Percentiles rank a stretch among this genome's conserved stretches.
Conservation (phyloP, 2,888 invertebrate species). For the Agonopterix arenella region DNA sequence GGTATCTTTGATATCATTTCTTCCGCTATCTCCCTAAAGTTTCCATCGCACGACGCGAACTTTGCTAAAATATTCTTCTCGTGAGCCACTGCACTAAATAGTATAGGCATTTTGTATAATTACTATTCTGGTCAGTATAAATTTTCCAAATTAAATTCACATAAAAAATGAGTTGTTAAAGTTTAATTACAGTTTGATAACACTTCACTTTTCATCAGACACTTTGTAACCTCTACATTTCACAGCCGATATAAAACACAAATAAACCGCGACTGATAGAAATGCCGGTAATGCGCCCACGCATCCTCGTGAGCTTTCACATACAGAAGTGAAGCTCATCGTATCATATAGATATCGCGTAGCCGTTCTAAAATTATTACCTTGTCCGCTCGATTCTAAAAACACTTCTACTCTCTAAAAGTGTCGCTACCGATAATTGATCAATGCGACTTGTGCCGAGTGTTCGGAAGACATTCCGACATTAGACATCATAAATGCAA, state of each 20-base stretch:
- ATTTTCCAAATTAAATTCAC: too few relatives aligned
- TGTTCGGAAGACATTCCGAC: slow-evolving; percentile 22
- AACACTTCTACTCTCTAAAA: slow-evolving; percentile 43
- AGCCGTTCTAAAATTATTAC: slow-evolving; percentile 44
- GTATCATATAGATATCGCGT: slow-evolving; percentile 35
- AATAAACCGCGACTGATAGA: slow-evolving; percentile 24
- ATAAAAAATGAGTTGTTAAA: too few relatives aligned
- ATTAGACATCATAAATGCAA: neutral
- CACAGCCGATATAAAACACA: slow-evolving; percentile 7
- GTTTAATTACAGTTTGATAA: neutral
- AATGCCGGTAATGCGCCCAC: slow-evolving; percentile 19
- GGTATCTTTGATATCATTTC: slow-evolving; percentile 89
- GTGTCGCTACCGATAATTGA: slow-evolving; percentile 49
- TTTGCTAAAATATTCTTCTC: slow-evolving; percentile 87
- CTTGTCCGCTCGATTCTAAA: slow-evolving; percentile 36
- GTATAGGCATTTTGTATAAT: slow-evolving; percentile 84
- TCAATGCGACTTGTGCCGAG: slow-evolving; percentile 36
- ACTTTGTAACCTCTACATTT: neutral
- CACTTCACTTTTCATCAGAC: neutral
- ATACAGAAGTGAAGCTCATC: slow-evolving; percentile 11
- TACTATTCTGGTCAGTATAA: neutral
- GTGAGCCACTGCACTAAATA: slow-evolving; percentile 91
- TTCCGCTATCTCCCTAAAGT: slow-evolving; percentile 94
- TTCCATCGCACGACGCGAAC: slow-evolving; percentile 93
- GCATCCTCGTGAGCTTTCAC: slow-evolving; percentile 21